These are phyloP conservation scores for Cyrtonyx montezumae DNA, from an alignment of 2,113 vertebrate genomes.

Conservation along the genomic window DNA sequence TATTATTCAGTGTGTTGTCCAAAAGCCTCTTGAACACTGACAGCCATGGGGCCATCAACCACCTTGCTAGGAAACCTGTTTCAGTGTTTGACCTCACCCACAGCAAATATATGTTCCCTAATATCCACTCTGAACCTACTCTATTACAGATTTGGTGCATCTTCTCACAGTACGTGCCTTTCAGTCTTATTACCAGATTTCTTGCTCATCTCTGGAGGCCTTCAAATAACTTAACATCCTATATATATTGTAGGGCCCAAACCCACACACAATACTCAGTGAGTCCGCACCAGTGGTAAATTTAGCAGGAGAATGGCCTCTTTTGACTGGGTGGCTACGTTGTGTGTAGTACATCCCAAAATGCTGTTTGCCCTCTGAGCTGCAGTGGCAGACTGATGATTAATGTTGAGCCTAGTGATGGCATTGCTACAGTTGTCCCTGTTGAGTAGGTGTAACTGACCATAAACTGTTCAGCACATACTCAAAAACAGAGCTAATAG, in stretches of 20 bases:
- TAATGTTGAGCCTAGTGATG: background rate
- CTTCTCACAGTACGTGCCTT: background rate
- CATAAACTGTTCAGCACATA: background rate
- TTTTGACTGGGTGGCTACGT: background rate
- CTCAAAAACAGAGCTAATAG: background rate
- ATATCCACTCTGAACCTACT: background rate
- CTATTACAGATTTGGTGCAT: background rate
- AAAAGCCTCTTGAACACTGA: background rate
- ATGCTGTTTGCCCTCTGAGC: background rate
- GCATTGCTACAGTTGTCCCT: background rate
- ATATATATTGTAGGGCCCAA: background rate
- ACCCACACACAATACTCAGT: background rate
- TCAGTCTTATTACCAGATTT: background rate
- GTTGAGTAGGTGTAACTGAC: background rate
- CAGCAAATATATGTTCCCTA: background rate
- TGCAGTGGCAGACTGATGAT: background rate
- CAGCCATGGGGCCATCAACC: background rate
- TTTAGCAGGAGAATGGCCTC: background rate
- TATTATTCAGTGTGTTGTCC: background rate
- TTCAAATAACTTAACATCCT: background rate
- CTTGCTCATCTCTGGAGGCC: background rate
- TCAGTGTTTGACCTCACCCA: background rate
- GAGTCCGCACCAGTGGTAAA: background rate
- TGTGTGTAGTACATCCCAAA: background rate
- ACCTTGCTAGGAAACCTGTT: background rate